Evolutionary conservation across 2,888 invertebrate genomes (phyloP).

Genomic region (Lucinisca nassula): DNA sequence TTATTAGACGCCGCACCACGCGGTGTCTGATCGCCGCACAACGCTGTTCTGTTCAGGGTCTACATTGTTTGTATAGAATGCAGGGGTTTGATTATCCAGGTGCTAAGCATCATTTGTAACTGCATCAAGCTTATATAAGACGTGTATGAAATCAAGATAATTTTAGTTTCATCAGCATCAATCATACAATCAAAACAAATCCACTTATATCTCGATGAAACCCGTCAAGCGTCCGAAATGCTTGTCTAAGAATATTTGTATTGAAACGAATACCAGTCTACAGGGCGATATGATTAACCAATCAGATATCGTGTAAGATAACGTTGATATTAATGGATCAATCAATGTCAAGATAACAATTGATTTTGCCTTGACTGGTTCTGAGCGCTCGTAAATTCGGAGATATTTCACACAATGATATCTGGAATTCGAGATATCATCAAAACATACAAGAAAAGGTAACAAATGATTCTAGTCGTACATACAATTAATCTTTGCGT

Average conservation of each 20-base stretch:
- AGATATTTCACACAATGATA: slow-evolving; percentile 16
- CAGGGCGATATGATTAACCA: slow-evolving; percentile 45
- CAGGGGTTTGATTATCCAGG: too few relatives aligned
- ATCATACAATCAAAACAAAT: slow-evolving; percentile 6
- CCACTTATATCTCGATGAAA: not conserved
- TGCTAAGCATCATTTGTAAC: too few relatives aligned
- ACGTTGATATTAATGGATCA: slow-evolving; percentile 53
- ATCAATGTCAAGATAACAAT: slow-evolving; percentile 46
- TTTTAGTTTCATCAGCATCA: not conserved
- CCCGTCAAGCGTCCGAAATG: slow-evolving; percentile 11
- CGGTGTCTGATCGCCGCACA: too few relatives aligned
- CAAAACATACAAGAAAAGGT: slow-evolving; percentile 7
- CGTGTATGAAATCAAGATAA: not conserved
- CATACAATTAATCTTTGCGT: not conserved
- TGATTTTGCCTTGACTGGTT: slow-evolving; percentile 15
- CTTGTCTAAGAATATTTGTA: slow-evolving; percentile 17
- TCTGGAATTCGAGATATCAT: not conserved
- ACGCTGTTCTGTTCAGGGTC: too few relatives aligned
- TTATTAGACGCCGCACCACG: too few relatives aligned
- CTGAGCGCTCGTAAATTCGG: slow-evolving; percentile 8
- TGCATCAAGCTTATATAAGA: too few relatives aligned
- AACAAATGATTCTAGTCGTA: slow-evolving; percentile 10
- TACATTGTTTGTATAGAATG: too few relatives aligned
- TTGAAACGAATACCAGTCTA: slow-evolving; percentile 36
- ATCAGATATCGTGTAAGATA: slow-evolving; percentile 51